Base-by-base conservation (phyloP, 2,888 invertebrate species). In the Drosophila nr. perissopoda region DNA sequence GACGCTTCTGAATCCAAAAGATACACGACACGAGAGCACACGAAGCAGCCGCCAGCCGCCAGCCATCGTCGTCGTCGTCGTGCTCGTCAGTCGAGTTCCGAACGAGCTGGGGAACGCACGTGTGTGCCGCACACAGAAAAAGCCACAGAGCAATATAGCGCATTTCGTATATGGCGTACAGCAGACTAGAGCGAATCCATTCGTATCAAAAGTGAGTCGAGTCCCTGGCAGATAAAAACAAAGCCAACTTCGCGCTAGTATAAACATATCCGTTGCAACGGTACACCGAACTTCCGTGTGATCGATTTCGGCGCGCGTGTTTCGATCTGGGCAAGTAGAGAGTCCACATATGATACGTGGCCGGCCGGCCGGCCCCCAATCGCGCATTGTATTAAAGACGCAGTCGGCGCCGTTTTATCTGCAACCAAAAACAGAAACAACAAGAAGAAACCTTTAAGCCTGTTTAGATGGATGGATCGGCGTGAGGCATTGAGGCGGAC, bases 91-190 rank as follows among this genome's bases (percentile, higher is more conserved):
- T 91, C 90, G 91, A 91, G 89, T 84, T 76, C 90, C 91, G 91
- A 91, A 84, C 87, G 91, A 87, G 91, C 83, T 82, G 76, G 73
- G 81, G 73, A 80, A 80, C 83, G 89, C 89, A 91, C 89, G 91
- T 90, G 83, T 82, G 65, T 81, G 75, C 64, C 78, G 72, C 77
- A 78, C 62, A 38, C 52, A 63, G 54, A 63, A 49, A 29, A 31
- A 64, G 52, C 38, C 34, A 40, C 57, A 57, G 42, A 45, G 34
- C 25, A 33, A 25, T 2, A n/a, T 36, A 58, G 13, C 51, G 27
- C 40, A 63, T 18, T 29, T 25, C 21, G 38, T 49, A 59, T 18
- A 33, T n/a, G 11, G 64, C 42, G 33, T 27, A 18, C 18, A 45
- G n/a, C 21, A 25, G 53, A 31, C 42, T 18, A 2, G 27, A 36